These are phyloP conservation scores for Nephila pilipes DNA, from an alignment of 1,140 invertebrate species.

Conservation along the genomic window DNA sequence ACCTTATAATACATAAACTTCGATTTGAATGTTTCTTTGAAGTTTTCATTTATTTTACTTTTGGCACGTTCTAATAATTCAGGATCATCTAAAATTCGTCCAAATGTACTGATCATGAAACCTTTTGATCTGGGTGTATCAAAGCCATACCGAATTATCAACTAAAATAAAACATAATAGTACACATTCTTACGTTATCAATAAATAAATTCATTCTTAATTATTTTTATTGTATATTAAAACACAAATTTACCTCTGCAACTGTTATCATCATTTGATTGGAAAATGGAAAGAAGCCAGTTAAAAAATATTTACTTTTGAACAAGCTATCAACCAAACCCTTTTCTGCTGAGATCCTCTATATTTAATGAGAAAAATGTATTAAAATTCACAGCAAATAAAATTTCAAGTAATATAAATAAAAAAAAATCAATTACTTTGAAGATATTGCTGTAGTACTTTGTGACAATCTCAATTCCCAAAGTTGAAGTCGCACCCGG, in stretches of 20 bases:
- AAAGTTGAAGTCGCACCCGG: constrained; percentile 45
- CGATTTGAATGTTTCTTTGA: too few species aligned
- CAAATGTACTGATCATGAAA: constrained; percentile 18
- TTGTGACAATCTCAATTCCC: constrained; percentile 7
- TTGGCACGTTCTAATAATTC: neutral
- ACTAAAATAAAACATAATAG: neutral
- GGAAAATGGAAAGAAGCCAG: neutral
- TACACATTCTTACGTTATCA: neutral
- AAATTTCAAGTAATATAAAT: neutral
- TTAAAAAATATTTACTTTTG: neutral
- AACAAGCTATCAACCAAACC: neutral
- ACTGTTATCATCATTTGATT: constrained; percentile 26
- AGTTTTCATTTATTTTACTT: neutral
- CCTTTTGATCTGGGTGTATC: constrained; percentile 34
- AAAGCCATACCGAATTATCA: neutral
- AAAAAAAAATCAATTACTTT: neutral
- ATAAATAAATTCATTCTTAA: neutral
- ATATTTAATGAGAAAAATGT: neutral
- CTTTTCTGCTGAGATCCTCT: neutral
- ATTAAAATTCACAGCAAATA: too few species aligned
- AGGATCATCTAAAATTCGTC: constrained; percentile 41
- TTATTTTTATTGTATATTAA: neutral
- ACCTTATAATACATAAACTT: too few species aligned
- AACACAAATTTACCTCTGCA: neutral
- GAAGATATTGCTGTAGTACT: neutral